Conservation (phyloP, 2,888 invertebrate species). For the Erebia ligea region DNA sequence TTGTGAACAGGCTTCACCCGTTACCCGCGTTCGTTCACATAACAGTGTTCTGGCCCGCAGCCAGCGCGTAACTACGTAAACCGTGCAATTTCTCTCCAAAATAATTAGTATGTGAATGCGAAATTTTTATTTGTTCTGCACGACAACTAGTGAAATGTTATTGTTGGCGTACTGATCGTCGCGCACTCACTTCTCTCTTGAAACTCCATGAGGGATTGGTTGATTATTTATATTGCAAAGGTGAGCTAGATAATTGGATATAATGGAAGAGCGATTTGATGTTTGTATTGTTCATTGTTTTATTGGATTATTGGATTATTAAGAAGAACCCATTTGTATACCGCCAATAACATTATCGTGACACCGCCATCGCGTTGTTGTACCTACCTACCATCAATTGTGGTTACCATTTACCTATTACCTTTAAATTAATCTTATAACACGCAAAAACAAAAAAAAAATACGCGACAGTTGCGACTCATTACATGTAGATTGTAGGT, state of each 20-base stretch:
- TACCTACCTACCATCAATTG: neutral
- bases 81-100: conserved; percentile 72
- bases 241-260: conserved; percentile 26
- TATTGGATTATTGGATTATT: neutral
- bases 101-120: conserved; percentile 79
- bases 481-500: neutral
- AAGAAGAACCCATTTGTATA: neutral
- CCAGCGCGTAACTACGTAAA: conserved; percentile 65
- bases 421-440: neutral
- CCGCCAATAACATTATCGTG: too few species aligned
- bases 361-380: neutral
- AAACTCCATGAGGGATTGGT: conserved; percentile 73
- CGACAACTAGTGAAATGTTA: conserved; percentile 77
- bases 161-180: conserved; percentile 63
- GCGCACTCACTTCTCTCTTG: conserved; percentile 57
- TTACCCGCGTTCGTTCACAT: conserved; percentile 46
- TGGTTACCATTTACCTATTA: neutral
- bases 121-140: conserved; percentile 67
- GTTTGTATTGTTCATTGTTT: neutral
- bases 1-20: conserved; percentile 64
- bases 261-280: conserved; percentile 10
- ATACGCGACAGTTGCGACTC: neutral
- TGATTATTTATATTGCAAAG: conserved; percentile 44
- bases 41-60: conserved; percentile 67
- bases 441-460: neutral